Evolutionary conservation across 2,797 vertebrate genomes (phyloP).

Genomic region (Melanotaenia maccullochi): DNA sequence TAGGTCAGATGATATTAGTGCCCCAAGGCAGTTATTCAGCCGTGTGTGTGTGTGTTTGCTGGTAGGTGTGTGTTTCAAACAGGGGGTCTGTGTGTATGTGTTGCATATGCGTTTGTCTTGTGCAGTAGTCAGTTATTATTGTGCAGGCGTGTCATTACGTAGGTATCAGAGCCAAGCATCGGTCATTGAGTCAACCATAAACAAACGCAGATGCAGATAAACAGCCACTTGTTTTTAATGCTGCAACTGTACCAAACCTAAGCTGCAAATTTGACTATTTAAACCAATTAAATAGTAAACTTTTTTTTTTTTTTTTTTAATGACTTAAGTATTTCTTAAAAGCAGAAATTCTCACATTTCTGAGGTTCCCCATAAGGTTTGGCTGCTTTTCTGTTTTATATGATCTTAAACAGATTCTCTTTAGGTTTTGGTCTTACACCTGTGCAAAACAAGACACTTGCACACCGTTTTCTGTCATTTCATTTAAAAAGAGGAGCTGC

Average conservation of each 20-base stretch:
- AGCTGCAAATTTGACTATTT: constrained; percentile 15
- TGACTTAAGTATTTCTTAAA: neutral
- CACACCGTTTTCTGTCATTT: neutral
- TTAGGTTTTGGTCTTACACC: neutral
- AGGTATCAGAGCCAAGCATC: constrained; percentile 76
- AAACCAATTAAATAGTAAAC: neutral
- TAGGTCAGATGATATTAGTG: constrained; percentile 81
- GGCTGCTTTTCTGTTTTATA: neutral
- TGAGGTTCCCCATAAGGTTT: neutral
- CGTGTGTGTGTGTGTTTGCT: constrained; percentile 41
- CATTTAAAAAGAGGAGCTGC: no score
- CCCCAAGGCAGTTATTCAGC: constrained; percentile 68
- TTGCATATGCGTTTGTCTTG: constrained; percentile 58
- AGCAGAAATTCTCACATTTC: neutral
- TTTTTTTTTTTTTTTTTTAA: neutral
- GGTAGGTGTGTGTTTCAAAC: constrained; percentile 47
- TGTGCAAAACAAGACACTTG: neutral
- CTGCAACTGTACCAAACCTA: constrained; percentile 16
- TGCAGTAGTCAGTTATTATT: constrained; percentile 77
- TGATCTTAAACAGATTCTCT: neutral
- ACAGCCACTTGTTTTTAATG: constrained; percentile 40
- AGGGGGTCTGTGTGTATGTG: constrained; percentile 46
- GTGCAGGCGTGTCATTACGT: constrained; percentile 78
- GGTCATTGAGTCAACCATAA: constrained; percentile 73
- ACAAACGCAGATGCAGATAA: constrained; percentile 73